Base-by-base conservation (phyloP, 2,113 vertebrate species). In the Centropristis striata region DNA sequence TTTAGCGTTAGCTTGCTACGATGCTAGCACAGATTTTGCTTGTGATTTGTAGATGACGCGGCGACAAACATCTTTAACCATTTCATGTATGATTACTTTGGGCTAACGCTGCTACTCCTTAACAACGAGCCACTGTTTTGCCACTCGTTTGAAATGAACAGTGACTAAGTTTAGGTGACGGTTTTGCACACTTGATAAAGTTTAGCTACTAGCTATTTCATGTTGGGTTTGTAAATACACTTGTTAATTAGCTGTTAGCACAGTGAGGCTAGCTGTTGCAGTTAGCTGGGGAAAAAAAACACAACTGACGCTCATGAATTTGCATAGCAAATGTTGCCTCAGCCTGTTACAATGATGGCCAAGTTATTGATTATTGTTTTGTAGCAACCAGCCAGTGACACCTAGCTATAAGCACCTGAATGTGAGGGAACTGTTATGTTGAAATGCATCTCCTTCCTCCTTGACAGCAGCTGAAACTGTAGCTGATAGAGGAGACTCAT, bases 401-500 rank as follows among this genome's bases (percentile, higher is more conserved):
- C 44, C 32, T 32, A 32, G 32, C 32, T 32, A 32, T 6, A 32
- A 32, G 15, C 36, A 65, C 70, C 61, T 81, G 71, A 53, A 14
- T 61, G 47, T 82, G 16, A 83, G 75, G 63, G 3, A 32, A 32
- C 32, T 88, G 27, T 27, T 16, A 14, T 49, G 6, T 32, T 75
- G n/a, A 60, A 59, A 54, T 61, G 5, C 42, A 32, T 78, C 68
- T 78, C 44, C 6, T 81, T 68, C 49, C 63, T 82, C 23, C 57
- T 27, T 90, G 87, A 84, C 85, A 90, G 87, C 79, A 78, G 84
- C 87, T 91, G 85, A 69, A 4, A 32, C 32, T 32, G 32, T 25
- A 66, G 58, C 59, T 46, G 72, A 79, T 20, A 32, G 32, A 58
- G 51, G 36, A 80, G 78, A 87, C 83, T 25, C 88, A 88, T 89